Evolutionary conservation across 1,140 invertebrate genomes (phyloP), one percentile per base, ranked within the genome.

Genomic region (Euglossa dilemma): DNA sequence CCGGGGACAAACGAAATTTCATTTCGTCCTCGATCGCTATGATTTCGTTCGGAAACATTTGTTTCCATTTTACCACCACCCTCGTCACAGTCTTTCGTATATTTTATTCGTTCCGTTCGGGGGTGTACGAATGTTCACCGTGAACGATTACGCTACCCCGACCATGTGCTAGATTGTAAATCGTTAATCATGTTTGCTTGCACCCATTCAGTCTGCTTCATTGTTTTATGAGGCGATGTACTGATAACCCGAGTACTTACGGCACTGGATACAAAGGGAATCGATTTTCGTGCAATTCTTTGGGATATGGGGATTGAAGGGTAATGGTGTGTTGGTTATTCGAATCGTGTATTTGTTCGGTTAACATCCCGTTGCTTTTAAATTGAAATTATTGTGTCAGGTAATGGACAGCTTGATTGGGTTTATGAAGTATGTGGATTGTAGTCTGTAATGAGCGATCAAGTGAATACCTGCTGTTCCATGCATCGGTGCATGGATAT

Each of bases 1-100:
- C 23, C 23, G 50, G 9, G 11, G 59, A 59, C 43, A 61, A 79
- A 79, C 36, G 66, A 71, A 70, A 71, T 59, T 71, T 59, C 25
- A 50, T 71, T 36, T 25, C 6, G 20, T 4, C 28, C 20, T n/a
- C 66, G n/a, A 56, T n/a, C 66, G 18, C n/a, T 0, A 43, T 11
- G 28, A 16, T 52, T 59, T 52, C 25, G 12, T 20, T 67, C 18
- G 23, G 67, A 77, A 77, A 56, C 45, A 28, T 67, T 50, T 36
- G 25, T 66, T 43, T n/a, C 23, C 12, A 0, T 6, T 0, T 11
- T 43, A 0, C 14, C 18, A 2, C 0, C 1, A 23, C 8, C 12
- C 20, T 66, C 25, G 14, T 14, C 23, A n/a, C n/a, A 0, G 8
- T 8, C 20, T 36, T 67, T 36, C 45, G 43, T 28, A 16, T 5